These are phyloP conservation scores for Aplodontia rufa DNA, from an alignment of 2,113 vertebrate species.

Conservation along the genomic window DNA sequence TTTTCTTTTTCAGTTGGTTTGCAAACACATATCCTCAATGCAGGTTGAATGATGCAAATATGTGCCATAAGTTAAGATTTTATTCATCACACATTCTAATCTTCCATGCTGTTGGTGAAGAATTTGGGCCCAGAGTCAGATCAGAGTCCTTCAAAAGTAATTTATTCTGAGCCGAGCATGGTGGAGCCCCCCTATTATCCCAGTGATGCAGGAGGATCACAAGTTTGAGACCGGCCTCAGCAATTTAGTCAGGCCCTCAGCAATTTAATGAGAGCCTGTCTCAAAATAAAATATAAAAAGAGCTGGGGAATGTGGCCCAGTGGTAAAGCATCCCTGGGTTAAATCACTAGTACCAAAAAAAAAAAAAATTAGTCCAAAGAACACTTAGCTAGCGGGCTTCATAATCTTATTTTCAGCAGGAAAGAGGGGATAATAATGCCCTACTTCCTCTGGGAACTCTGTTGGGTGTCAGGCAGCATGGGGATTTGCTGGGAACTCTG, in stretches of 20 bases:
- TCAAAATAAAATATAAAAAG: too few species aligned
- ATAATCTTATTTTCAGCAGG: slow-evolving; percentile 24
- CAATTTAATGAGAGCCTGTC: too few species aligned
- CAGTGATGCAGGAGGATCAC: too few species aligned
- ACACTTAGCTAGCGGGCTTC: background rate
- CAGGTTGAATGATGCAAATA: slow-evolving; percentile 38
- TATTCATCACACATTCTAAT: background rate
- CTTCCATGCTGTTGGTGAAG: background rate
- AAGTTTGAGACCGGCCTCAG: too few species aligned
- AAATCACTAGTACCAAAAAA: too few species aligned
- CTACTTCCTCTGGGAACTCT: background rate
- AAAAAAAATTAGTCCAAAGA: background rate
- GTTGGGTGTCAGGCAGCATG: background rate
- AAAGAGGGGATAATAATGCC: background rate
- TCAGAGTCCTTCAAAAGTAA: slow-evolving; percentile 43
- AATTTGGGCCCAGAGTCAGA: slow-evolving; percentile 42
- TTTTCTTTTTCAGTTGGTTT: slow-evolving; percentile 47
- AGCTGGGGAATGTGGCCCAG: too few species aligned
- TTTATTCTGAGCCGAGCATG: background rate
- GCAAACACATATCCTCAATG: background rate
- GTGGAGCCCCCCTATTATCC: too few species aligned
- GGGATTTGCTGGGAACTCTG: background rate
- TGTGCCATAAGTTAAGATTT: background rate
- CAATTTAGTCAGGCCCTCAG: too few species aligned
- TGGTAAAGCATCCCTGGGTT: too few species aligned